A percentile compares a stretch with the other conserved stretches of the same genome.
These are phyloP conservation scores for Paramormyrops kingsleyae DNA, from an alignment of 2,113 vertebrate genomes.

Conservation along the genomic window DNA sequence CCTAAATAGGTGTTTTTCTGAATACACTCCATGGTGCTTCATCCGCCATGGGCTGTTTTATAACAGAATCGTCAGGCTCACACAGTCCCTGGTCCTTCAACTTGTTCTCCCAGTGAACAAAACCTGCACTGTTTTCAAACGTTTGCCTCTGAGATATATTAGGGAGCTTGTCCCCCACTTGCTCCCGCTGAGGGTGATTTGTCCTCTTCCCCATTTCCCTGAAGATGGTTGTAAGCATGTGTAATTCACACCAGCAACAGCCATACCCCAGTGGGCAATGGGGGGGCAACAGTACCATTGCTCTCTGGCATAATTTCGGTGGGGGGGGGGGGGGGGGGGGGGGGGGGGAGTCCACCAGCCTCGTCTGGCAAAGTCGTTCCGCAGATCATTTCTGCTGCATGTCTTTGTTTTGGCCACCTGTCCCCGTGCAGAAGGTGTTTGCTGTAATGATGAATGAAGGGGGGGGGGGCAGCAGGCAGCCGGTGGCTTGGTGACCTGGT, in stretches of 20 bases:
- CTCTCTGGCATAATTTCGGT: not conserved
- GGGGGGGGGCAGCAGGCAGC: not conserved
- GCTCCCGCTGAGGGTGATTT: not conserved
- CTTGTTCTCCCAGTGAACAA: not conserved
- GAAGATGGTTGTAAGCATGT: not conserved
- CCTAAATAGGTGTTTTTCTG: not conserved
- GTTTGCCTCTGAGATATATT: not conserved
- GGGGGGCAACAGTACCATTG: not conserved
- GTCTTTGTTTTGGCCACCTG: conserved; percentile 7
- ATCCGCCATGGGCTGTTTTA: not conserved
- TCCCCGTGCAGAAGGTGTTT: not conserved
- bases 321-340: not conserved
- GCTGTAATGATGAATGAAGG: not conserved
- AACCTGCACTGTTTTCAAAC: not conserved
- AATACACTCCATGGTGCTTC: not conserved
- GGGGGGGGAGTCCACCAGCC: not conserved
- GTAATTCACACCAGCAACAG: not conserved
- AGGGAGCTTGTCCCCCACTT: not conserved
- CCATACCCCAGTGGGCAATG: not conserved
- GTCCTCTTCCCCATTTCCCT: not conserved
- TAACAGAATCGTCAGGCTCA: not conserved
- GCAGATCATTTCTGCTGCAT: not conserved
- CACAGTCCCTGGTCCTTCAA: not conserved
- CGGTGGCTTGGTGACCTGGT: too few species aligned
- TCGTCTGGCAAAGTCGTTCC: conserved; percentile 2